Evolutionary conservation across 2,888 invertebrate species (phyloP).

Genomic region (Gibbula magus): DNA sequence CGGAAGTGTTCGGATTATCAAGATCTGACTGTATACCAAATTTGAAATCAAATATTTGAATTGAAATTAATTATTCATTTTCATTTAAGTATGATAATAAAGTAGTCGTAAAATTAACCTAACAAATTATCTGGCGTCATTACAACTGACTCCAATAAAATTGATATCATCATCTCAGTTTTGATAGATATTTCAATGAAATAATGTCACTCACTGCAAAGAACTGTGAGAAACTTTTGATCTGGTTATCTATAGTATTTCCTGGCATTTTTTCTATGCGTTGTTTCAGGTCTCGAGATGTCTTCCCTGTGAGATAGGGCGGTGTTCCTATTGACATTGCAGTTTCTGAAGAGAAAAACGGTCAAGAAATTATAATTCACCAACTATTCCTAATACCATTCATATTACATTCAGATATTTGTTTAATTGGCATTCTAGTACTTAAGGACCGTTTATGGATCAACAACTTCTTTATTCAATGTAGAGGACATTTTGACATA

Average conservation of each 20-base stretch:
- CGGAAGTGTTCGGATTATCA: too few species aligned
- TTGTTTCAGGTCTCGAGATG: conserved; percentile 60
- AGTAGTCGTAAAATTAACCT: background rate
- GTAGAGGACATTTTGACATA: too few species aligned
- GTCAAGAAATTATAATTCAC: too few species aligned
- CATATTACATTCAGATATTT: too few species aligned
- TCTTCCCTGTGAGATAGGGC: conserved; percentile 62
- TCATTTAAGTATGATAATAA: too few species aligned
- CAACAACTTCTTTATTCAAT: too few species aligned
- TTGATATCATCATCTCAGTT: background rate
- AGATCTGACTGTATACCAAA: too few species aligned
- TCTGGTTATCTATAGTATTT: conserved; percentile 38
- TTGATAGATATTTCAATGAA: background rate
- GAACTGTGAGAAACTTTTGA: conserved; percentile 67
- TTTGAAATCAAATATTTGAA: too few species aligned
- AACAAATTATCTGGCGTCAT: background rate
- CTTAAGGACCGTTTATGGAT: too few species aligned
- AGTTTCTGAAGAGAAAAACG: conserved; percentile 50
- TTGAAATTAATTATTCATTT: too few species aligned
- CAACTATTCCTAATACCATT: too few species aligned
- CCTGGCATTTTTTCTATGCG: conserved; percentile 52
- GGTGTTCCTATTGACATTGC: conserved; percentile 55
- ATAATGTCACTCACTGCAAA: conserved; percentile 61
- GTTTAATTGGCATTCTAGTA: too few species aligned
- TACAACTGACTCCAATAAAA: background rate